These are phyloP conservation scores for Helogale parvula DNA, from an alignment of 2,113 vertebrate species.

Conservation along the genomic window DNA sequence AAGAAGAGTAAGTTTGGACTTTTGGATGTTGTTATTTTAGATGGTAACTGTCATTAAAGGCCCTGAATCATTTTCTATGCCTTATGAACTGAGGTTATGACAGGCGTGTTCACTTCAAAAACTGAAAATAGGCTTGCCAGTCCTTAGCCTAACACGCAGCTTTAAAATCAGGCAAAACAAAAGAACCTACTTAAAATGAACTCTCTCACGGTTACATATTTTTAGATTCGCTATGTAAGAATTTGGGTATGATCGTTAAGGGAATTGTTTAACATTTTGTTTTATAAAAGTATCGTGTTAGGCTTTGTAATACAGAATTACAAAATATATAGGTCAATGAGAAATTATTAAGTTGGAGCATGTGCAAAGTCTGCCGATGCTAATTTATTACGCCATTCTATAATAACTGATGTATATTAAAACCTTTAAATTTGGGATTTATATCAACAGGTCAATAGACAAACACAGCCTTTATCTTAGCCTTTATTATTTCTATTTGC, in stretches of 20 bases:
- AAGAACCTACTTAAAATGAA: neutral
- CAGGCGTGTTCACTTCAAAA: neutral
- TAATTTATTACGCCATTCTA: neutral
- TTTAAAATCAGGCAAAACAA: slow-evolving; percentile 15
- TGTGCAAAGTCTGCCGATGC: neutral
- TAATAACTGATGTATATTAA: neutral
- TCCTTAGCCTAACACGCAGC: neutral
- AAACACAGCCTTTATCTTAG: slow-evolving; percentile 7
- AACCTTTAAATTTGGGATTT: neutral
- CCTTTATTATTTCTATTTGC: neutral
- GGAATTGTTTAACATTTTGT: slow-evolving; percentile 1
- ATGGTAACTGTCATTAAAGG: neutral
- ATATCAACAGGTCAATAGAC: neutral
- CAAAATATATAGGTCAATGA: neutral
- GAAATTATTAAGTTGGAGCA: slow-evolving; percentile 25
- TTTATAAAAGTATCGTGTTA: neutral
- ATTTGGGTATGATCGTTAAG: neutral
- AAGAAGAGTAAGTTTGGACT: neutral
- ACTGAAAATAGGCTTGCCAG: neutral
- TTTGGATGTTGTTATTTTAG: neutral
- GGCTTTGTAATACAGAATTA: slow-evolving; percentile 15
- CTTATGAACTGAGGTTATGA: neutral
- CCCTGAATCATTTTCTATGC: neutral
- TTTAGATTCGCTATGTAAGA: neutral
- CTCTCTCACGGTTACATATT: neutral